Percentiles rank a stretch among this genome's conserved stretches.
Evolutionary conservation across 2,797 vertebrate species (phyloP).

Genomic region (Smutsia gigantea): DNA sequence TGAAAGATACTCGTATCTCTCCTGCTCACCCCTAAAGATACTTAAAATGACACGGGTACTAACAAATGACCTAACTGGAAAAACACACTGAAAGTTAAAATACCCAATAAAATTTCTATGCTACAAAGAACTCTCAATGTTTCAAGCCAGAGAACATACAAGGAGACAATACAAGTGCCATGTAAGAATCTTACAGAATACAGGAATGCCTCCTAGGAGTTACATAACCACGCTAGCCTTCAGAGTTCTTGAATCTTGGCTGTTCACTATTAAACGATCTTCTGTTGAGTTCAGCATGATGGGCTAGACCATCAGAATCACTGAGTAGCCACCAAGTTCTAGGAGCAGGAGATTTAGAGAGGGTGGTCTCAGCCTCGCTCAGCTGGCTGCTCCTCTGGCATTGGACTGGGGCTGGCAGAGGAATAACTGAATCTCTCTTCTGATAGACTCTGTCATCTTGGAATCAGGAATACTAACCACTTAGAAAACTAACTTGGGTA

Average conservation of each 20-base stretch:
- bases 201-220: not conserved
- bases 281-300: not conserved
- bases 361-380: not conserved
- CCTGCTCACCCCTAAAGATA: not conserved
- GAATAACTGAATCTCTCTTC: not conserved
- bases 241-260: not conserved
- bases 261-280: not conserved
- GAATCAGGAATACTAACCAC: not conserved
- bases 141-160: not conserved
- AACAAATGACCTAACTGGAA: not conserved
- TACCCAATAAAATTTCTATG: not conserved
- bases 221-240: not conserved
- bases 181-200: not conserved
- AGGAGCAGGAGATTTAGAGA: not conserved
- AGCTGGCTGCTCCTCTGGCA: not conserved
- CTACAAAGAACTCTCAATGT: not conserved
- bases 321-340: not conserved
- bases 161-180: not conserved
- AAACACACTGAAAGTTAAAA: conserved; percentile 22
- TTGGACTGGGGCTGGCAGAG: not conserved
- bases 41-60: not conserved
- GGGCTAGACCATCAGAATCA: not conserved
- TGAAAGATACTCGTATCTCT: not conserved
- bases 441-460: not conserved
- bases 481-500: not conserved